These are phyloP conservation scores for Saturnia japonica DNA, from an alignment of 2,888 invertebrate genomes.

Conservation along the genomic window DNA sequence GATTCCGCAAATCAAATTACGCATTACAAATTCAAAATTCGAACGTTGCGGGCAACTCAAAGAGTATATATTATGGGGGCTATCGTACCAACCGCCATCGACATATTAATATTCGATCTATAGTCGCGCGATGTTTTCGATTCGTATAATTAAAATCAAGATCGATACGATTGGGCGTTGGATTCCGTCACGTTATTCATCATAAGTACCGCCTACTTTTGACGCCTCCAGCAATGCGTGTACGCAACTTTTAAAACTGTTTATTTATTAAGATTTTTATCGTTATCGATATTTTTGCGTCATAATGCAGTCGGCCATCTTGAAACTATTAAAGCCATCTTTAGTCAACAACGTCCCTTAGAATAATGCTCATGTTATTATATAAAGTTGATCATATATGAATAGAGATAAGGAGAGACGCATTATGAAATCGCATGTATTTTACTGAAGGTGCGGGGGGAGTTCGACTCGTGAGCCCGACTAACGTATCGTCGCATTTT, in stretches of 20 bases:
- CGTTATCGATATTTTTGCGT: slow-evolving; percentile 52
- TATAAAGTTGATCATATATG: neutral
- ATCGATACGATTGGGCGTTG: slow-evolving; percentile 75
- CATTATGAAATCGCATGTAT: slow-evolving; percentile 73
- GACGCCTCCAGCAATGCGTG: slow-evolving; percentile 78
- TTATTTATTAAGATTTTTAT: slow-evolving; percentile 65
- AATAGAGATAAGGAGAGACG: slow-evolving; percentile 42
- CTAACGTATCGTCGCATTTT: slow-evolving; percentile 79
- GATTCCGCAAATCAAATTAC: slow-evolving; percentile 71
- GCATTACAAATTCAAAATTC: slow-evolving; percentile 72
- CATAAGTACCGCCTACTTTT: slow-evolving; percentile 77
- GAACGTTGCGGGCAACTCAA: slow-evolving; percentile 61
- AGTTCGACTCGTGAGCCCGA: slow-evolving; percentile 67
- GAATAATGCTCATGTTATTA: neutral
- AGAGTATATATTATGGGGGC: slow-evolving; percentile 51
- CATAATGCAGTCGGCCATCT: slow-evolving; percentile 54
- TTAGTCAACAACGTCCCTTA: slow-evolving; percentile 1
- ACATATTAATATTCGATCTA: slow-evolving; percentile 80
- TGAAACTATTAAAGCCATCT: slow-evolving; percentile 32
- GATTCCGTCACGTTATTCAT: slow-evolving; percentile 79
- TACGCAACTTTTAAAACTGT: slow-evolving; percentile 63
- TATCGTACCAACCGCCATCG: slow-evolving; percentile 71
- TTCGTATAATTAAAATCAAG: slow-evolving; percentile 80
- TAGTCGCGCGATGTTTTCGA: slow-evolving; percentile 73
- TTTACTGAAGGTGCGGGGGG: slow-evolving; percentile 53